Evolutionary conservation across 1,140 invertebrate genomes (phyloP), one percentile per base, ranked within the genome.

Genomic region (Cotesia chilonis): DNA sequence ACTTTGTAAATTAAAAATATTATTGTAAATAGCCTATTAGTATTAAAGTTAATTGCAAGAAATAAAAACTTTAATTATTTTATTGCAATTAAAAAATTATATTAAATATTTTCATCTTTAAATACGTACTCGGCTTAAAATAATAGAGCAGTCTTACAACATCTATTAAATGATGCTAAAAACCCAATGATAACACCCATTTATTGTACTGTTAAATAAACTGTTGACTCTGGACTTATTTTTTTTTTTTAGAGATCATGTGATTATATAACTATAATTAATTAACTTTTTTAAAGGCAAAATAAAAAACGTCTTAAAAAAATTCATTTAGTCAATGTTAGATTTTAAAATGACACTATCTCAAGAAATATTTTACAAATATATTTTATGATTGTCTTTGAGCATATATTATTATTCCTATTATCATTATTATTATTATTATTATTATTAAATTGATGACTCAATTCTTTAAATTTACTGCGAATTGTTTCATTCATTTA

Each of bases 311-410:
- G 68, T 79, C 76, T 55, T 70, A 70, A 35, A 57, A 80, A 78
- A 80, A 74, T 81, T 79, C 73, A 36, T 20, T 66, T 67, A 71
- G 66, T 84, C 80, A 78, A 82, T 83, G 80, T 84, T 82, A 80
- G 78, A 80, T 81, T 84, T n/a, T 38, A 60, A 74, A 70, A 77
- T 47, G 41, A 47, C 41, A 47, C 41, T 28, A 28, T 28, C 28
- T 47, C 41, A 10, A 47, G 41, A 9, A 47, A 9, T 47, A 47
- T 47, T 47, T 47, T 47, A 47, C 10, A 47, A 10, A 47, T 9
- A 47, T 47, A 67, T 60, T 65, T 69, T 78, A 81, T 75, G 80
- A 84, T 84, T 84, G 79, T 84, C 80, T 77, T 74, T 80, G 68
- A 79, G 76, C 77, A 70, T 82, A 81, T 78, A 64, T 79, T 47